These are phyloP conservation scores for Spilosoma lubricipeda DNA, from an alignment of 2,888 invertebrate genomes.

Conservation along the genomic window DNA sequence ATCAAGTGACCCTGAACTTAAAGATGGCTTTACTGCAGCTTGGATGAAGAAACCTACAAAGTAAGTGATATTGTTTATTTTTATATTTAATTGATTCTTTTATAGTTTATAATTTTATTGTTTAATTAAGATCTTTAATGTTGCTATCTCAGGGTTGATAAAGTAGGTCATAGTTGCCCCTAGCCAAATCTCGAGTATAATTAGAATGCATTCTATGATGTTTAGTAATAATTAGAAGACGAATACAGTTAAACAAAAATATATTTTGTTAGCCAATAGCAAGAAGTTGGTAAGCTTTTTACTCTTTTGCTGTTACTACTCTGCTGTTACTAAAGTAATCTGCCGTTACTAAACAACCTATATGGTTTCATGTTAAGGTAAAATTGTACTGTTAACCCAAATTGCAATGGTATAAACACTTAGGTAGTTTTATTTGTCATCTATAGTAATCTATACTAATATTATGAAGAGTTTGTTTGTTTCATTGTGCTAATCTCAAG, in stretches of 20 bases:
- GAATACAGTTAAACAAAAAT: slow-evolving; percentile 3
- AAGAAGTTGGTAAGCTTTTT: slow-evolving; percentile 17
- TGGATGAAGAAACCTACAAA: slow-evolving; percentile 91
- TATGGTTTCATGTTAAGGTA: not conserved
- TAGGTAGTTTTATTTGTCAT: no score
- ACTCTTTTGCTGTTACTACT: no score
- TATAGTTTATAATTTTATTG: not conserved
- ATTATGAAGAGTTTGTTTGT: no score
- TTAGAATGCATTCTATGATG: slow-evolving; percentile 27
- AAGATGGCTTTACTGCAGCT: slow-evolving; percentile 88
- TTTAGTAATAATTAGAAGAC: slow-evolving; percentile 34
- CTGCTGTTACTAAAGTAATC: slow-evolving; percentile 13
- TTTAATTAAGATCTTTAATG: not conserved
- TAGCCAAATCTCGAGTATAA: slow-evolving; percentile 18
- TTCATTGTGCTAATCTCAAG: no score
- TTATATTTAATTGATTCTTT: not conserved
- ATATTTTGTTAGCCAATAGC: slow-evolving; percentile 10
- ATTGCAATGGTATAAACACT: not conserved
- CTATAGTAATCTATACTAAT: no score
- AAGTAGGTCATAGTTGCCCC: not conserved
- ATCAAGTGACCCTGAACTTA: slow-evolving; percentile 86
- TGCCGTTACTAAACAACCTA: slow-evolving; percentile 16
- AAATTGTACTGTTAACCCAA: not conserved
- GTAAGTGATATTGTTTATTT: slow-evolving; percentile 58
- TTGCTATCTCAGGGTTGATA: not conserved